These are phyloP conservation scores for Muscina levida DNA, from an alignment of 2,888 invertebrate genomes.

Conservation along the genomic window DNA sequence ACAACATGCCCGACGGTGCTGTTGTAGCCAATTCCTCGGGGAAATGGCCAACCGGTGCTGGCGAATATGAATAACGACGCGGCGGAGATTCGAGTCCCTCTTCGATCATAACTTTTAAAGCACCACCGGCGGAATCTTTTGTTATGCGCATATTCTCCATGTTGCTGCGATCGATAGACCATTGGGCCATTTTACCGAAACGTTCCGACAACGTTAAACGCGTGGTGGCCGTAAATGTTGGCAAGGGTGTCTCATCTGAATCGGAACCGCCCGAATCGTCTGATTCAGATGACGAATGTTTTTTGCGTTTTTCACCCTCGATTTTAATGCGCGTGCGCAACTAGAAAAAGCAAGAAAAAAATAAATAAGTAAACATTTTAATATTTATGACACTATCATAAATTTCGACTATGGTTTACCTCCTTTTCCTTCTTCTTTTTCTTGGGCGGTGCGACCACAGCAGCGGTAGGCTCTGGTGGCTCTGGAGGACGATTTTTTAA, in stretches of 20 bases:
- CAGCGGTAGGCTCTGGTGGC: slow-evolving; percentile 80
- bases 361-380: neutral
- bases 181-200: slow-evolving; percentile 95
- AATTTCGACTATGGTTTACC: too few relatives aligned
- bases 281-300: slow-evolving; percentile 81
- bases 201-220: slow-evolving; percentile 90
- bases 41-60: slow-evolving; percentile 88
- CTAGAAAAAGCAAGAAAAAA: slow-evolving; percentile 67
- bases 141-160: slow-evolving; percentile 93
- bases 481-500: slow-evolving; percentile 82
- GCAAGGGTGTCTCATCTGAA: slow-evolving; percentile 81
- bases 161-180: slow-evolving; percentile 91
- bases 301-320: slow-evolving; percentile 81
- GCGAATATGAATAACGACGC: slow-evolving; percentile 82
- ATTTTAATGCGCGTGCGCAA: slow-evolving; percentile 79
- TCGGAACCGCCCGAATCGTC: slow-evolving; percentile 83
- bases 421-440: slow-evolving; percentile 81
- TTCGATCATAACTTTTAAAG: slow-evolving; percentile 89
- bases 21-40: slow-evolving; percentile 88
- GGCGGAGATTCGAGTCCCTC: slow-evolving; percentile 83
- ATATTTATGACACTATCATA: neutral
- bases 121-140: slow-evolving; percentile 86
- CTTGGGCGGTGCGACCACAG: slow-evolving; percentile 75
- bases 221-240: slow-evolving; percentile 84
- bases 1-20: slow-evolving; percentile 86